A percentile compares a stretch with the other conserved stretches of the same genome.
phyloP scores from a whole-genome alignment of 2,113 vertebrate genomes.

The Axis porcinus region DNA sequence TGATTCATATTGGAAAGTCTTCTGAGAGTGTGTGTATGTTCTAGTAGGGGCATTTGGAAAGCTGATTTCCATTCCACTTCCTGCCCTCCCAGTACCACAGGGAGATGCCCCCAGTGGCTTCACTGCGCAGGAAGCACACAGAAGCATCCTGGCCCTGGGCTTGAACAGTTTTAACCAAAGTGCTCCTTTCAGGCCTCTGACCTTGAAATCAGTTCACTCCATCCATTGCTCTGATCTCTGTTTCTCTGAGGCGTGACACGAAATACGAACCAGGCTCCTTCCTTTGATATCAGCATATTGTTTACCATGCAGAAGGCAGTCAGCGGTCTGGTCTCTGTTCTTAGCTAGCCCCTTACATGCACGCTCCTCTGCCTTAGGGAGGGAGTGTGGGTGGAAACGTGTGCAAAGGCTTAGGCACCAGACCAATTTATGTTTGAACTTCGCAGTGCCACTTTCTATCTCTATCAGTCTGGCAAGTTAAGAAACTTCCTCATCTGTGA shows the following conservation, averaged over 20 bases:
- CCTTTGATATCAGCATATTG: background rate
- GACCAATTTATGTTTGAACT: background rate
- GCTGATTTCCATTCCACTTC: background rate
- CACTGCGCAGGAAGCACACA: background rate
- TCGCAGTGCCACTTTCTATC: background rate
- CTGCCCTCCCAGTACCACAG: no score
- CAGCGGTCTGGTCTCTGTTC: accelerated
- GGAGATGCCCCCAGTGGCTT: no score
- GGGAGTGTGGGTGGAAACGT: background rate
- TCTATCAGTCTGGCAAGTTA: background rate
- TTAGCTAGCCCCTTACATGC: background rate
- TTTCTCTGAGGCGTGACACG: background rate
- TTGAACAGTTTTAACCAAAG: background rate
- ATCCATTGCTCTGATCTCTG: background rate
- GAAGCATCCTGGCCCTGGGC: background rate
- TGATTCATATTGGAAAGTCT: background rate
- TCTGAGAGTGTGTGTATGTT: background rate
- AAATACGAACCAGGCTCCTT: background rate
- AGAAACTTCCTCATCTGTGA: background rate
- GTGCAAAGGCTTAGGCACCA: background rate
- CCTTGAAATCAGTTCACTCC: background rate
- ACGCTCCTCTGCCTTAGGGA: background rate
- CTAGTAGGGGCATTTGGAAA: background rate
- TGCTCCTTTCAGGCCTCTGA: background rate
- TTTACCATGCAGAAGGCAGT: accelerated